Conservation (phyloP, 1,140 invertebrate species). For the Zaprionus inermis region DNA sequence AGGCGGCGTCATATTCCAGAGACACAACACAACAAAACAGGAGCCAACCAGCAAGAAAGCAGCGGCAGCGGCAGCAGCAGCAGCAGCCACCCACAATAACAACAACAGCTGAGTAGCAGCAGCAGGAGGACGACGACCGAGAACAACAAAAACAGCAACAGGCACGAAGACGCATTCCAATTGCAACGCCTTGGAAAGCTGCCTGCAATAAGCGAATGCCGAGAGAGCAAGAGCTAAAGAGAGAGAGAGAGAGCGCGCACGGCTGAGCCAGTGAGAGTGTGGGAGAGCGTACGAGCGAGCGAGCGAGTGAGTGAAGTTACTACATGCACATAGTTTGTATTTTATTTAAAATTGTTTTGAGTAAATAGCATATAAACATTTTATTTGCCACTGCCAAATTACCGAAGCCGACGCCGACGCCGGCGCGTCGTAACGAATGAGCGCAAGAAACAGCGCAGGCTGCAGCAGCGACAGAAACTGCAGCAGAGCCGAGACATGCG, state of each 20-base stretch:
- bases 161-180: conserved; percentile 74
- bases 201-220: conserved; percentile 38
- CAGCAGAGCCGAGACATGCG: conserved; percentile 62
- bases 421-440: conserved; percentile 53
- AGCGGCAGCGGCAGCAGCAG: conserved; percentile 25
- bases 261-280: not conserved
- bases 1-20: conserved; percentile 77
- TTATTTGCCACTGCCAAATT: conserved; percentile 80
- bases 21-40: conserved; percentile 82
- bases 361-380: conserved; percentile 83
- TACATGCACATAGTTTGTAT: conserved; percentile 58
- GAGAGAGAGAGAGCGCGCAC: conserved; percentile 24
- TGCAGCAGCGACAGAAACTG: conserved; percentile 49
- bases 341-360: conserved; percentile 83
- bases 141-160: conserved; percentile 48
- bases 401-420: conserved; percentile 14
- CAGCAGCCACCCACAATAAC: conserved; percentile 62
- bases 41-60: conserved; percentile 77
- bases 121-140: conserved; percentile 18
- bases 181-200: conserved; percentile 74
- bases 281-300: conserved; percentile 16
- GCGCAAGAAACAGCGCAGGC: conserved; percentile 49
- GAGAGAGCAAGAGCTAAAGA: conserved; percentile 9
- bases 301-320: conserved; percentile 13
- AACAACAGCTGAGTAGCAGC: conserved; percentile 49